Base-by-base conservation (phyloP, 2,888 invertebrate genomes). In the Autographa gamma region DNA sequence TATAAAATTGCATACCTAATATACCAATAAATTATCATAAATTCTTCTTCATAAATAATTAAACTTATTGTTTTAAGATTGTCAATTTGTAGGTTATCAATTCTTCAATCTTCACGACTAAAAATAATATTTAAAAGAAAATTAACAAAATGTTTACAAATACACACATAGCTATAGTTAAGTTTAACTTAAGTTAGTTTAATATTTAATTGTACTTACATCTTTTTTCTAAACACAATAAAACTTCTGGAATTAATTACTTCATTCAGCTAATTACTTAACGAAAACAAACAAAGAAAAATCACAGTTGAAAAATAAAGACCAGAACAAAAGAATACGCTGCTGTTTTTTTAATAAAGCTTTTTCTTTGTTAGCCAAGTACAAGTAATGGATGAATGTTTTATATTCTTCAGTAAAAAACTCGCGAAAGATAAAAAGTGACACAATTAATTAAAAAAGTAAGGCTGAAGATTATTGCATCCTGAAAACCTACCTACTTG, bases 291-390 rank as follows among this genome's bases (percentile, higher is more conserved):
- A 77, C 74, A 77, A 76, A 73, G 66, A 70, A 68, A 77, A 75
- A 74, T 66, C 16, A 32, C 63, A 52, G 65, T 60, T 65, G 19
- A 54, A 67, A 69, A 74, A 70, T 69, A 71, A 73, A 69, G 66
- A 74, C 31, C 62, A 43, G 7, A 25, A 77, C 77, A 77, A 80
- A 80, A 75, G 73, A 69, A 80, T 82, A 86, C 82, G 76, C 81
- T 84, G 83, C 77, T 78, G 80, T 82, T 82, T 86, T 86, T 85
- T 85, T 85, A 79, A 77, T n/a, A 86, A 87, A 84, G 87, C 85
- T 88, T 84, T 77, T 83, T 86, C 86, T 87, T 84, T 75, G 71
- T 82, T 71, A 71, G 65, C 69, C 66, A 79, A 76, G 76, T 80
- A 66, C 80, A 78, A 76, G 80, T 82, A 84, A 88, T 78, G 77